These are phyloP conservation scores for Tupiocoris notatus DNA, from an alignment of 2,888 invertebrate genomes.

Conservation along the genomic window DNA sequence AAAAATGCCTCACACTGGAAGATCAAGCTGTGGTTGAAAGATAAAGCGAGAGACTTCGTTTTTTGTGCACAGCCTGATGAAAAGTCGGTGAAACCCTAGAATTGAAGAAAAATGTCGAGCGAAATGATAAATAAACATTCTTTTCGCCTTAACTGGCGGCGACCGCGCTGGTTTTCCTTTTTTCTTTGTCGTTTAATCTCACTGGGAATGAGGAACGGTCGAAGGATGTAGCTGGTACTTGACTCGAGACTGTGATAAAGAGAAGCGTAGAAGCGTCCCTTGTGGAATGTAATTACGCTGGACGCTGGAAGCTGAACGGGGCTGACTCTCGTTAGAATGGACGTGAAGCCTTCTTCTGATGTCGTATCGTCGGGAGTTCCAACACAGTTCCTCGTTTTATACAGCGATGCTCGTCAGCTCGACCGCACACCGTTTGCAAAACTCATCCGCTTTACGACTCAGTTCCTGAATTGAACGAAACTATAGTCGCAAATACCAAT, in stretches of 20 bases:
- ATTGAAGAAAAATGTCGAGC: not conserved
- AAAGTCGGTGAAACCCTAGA: too few relatives aligned
- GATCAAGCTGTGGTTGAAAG: too few relatives aligned
- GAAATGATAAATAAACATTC: not conserved
- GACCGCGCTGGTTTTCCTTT: not conserved
- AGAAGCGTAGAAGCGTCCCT: not conserved
- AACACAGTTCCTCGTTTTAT: not conserved
- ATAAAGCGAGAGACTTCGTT: too few relatives aligned
- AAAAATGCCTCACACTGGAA: not conserved
- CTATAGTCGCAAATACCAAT: too few relatives aligned
- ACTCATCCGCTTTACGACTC: too few relatives aligned
- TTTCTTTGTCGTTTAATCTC: not conserved
- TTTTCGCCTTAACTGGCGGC: not conserved
- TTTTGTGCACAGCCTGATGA: too few relatives aligned
- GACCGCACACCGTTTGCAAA: too few relatives aligned
- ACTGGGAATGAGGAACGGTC: not conserved
- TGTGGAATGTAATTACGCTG: not conserved
- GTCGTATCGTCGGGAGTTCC: not conserved
- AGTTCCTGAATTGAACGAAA: too few relatives aligned
- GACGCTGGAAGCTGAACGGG: not conserved
- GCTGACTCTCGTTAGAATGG: not conserved
- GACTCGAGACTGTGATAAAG: not conserved
- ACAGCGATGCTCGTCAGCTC: not conserved
- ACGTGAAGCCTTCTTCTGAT: not conserved
- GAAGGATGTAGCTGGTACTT: not conserved